Base-by-base conservation (phyloP, 2,888 invertebrate genomes). In the Hirtodrosophila trivittata region DNA sequence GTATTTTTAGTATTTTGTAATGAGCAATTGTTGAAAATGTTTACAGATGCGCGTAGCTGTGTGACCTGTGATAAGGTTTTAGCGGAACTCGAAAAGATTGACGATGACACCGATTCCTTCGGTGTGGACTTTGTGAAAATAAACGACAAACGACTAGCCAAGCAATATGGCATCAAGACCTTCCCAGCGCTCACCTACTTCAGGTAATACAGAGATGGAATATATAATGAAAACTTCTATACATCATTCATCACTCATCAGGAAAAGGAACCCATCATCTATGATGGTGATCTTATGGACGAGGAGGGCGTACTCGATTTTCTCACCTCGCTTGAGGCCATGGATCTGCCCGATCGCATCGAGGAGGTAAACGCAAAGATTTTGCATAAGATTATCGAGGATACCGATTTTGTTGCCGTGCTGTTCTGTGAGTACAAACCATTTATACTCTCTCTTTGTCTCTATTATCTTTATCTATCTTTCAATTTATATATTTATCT, bases 181-280 rank as follows among this genome's bases (percentile, higher is more conserved):
- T 98, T 98, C 92, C 98, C 98, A 87, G 96, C 98, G 85, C 95
- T 98, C 92, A 97, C 97, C 88, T 98, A 98, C 91, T 98, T 97
- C 93, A 91, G 91, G 91, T 91, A 89, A 83, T 58, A 52, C n/a
- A n/a, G n/a, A n/a, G n/a, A n/a, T n/a, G n/a, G n/a, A n/a, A n/a
- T 3, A 9, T 4, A 3, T n/a, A 12, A 2, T 14, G 10, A n/a
- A 8, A 9, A 12, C 0, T 12, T 9, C 16, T 18, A 57, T 9
- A 33, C 4, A 4, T 33, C 3, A 33, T 33, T n/a, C n/a, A n/a
- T n/a, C n/a, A n/a, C n/a, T n/a, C n/a, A 25, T 42, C 95, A 98
- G 92, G 96, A 98, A 92, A 97, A 96, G 92, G 96, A 97, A 92
- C 97, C 98, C 89, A 97, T 97, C 91, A 95, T 97, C 89, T 98